Percentiles rank a stretch among this genome's conserved stretches.
Evolutionary conservation across 2,888 invertebrate genomes (phyloP).

Genomic region (Amiota mariae): DNA sequence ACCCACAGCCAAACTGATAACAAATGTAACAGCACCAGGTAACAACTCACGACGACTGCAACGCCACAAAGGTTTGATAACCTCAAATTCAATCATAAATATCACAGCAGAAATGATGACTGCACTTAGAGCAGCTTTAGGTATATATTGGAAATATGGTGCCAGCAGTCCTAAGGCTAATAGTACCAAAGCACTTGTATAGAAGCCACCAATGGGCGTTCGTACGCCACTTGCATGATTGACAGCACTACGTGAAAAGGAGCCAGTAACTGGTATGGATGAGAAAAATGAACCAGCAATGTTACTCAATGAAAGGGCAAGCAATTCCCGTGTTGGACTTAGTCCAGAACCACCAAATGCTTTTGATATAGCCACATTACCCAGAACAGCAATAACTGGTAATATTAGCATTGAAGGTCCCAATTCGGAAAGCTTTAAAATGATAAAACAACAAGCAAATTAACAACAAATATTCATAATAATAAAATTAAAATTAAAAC

Average conservation of each 20-base stretch:
- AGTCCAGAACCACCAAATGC: conserved; percentile 90
- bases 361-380: conserved; percentile 96
- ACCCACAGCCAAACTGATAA: conserved; percentile 85
- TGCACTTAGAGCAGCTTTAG: conserved; percentile 90
- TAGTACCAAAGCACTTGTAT: conserved; percentile 87
- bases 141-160: conserved; percentile 91
- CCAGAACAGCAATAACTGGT: conserved; percentile 91
- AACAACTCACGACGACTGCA: conserved; percentile 86
- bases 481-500: conserved; percentile 14
- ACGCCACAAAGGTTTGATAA: conserved; percentile 89
- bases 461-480: neutral
- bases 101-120: conserved; percentile 96
- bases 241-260: conserved; percentile 92
- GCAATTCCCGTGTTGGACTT: conserved; percentile 91
- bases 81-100: conserved; percentile 94
- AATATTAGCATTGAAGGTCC: conserved; percentile 90
- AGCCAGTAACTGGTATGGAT: conserved; percentile 93
- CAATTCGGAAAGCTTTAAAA: conserved; percentile 79
- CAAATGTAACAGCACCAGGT: conserved; percentile 88
- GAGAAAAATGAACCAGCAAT: conserved; percentile 90
- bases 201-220: conserved; percentile 89
- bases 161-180: conserved; percentile 89
- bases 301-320: conserved; percentile 89
- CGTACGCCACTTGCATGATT: conserved; percentile 96
- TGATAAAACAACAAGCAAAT: conserved; percentile 5